Base-by-base conservation (phyloP, 2,888 invertebrate species). In the Malthinus seriepunctatus region DNA sequence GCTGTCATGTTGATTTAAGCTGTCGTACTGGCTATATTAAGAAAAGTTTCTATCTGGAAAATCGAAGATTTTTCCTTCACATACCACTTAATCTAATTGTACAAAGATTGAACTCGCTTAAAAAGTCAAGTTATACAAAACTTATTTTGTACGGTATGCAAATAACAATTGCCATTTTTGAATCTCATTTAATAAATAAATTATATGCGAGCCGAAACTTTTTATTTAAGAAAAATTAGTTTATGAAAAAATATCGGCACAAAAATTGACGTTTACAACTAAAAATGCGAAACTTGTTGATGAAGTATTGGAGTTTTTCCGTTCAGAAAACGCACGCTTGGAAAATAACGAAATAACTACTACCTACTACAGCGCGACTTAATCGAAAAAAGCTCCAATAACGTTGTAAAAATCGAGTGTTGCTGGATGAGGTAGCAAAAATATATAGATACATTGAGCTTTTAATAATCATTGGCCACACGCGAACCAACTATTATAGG, bases 401-500 rank as follows among this genome's bases (percentile, higher is more conserved):
- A 42, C 23, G 7, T 49, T 55, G 50, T 49, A 55, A 44, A 45
- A 51, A 52, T 52, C 44, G 51, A 45, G 37, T 45, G 31, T 23
- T 23, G 23, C 5, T 23, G 23, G 23, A 35, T 54, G 48, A 54
- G 54, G 32, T 54, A 39, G 38, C 56, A 56, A 56, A 50, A 56
- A 51, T 50, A 55, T 56, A 56, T 49, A 56, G 56, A 56, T 56
- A 56, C 37, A 54, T 54, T 32, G 54, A 15, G n/a, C 32, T 32
- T 32, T 37, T 51, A 51, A 54, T 46, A 54, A 48, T 33, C 46
- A 54, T 54, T 37, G 47, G n/a, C 51, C 51, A 39, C 56, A 56
- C 56, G 56, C 56, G 51, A 56, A 51, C 46, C 31, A 23, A 51
- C 51, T 56, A 56, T 56, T 56, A 56, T 47, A 37, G 34, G n/a